Base-by-base conservation (phyloP, 2,888 invertebrate genomes). In the Dorcus parallelipipedus region DNA sequence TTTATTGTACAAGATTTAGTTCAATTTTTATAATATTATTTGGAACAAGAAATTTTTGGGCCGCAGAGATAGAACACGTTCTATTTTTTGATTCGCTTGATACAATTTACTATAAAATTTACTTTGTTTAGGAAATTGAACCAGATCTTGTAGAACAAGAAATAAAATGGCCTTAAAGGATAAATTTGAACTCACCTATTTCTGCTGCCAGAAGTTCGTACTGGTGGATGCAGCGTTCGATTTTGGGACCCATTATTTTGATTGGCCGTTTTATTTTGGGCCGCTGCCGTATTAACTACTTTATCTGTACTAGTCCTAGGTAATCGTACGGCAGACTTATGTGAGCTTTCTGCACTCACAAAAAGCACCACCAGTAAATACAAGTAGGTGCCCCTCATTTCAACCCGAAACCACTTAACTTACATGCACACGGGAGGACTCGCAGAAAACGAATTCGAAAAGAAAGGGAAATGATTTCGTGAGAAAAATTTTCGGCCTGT, bases 271-370 rank as follows among this genome's bases (percentile, higher is more conserved):
- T 76, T 76, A 60, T 78, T 78, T 62, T 77, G 76, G 4, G 77
- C 76, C 45, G 76, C 76, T 14, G 76, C 77, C 14, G 74, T 75
- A 5, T 77, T 78, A 33, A 79, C 79, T 64, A 82, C 73, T 69
- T 84, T 83, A 66, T 78, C 83, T 66, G 86, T 82, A 72, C 86
- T 83, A 65, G 86, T 81, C 63, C 86, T 78, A 52, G 86, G 83
- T 60, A 84, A 75, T 48, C 84, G 79, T 64, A 83, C 76, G 68
- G 84, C 74, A 67, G 76, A 69, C 77, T 75, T 71, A 73, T 76
- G 66, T 77, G 79, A 69, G 55, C 66, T 65, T 49, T 54, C 62
- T 58, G 64, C 70, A 65, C 69, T 58, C 57, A 64, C 66, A 57
- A 64, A 64, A 52, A 67, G 60, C 56, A 63, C 65, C 66, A 72